Percentiles rank a stretch among this genome's conserved stretches.
Evolutionary conservation across 2,888 invertebrate genomes (phyloP).

Genomic region (Stenotaenia linearis): DNA sequence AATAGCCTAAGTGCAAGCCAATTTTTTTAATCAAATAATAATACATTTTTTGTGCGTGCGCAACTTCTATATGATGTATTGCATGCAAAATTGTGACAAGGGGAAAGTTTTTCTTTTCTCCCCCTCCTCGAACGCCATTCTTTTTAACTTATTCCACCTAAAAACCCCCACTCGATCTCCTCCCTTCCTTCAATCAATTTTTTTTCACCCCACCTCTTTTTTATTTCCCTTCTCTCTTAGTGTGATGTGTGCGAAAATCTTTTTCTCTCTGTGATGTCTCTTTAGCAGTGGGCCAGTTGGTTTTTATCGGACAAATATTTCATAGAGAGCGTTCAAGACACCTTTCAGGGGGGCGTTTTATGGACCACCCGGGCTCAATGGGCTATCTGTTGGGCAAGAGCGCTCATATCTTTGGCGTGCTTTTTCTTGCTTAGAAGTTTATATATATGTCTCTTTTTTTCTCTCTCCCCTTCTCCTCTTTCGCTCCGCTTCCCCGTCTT

Average conservation of each 20-base stretch:
- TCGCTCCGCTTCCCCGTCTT: background rate
- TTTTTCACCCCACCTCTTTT: background rate
- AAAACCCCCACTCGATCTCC: background rate
- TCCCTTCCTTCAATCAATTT: background rate
- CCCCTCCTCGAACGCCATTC: background rate
- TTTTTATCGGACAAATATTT: constrained; percentile 19
- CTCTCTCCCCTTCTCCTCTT: background rate
- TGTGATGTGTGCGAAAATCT: constrained; percentile 4
- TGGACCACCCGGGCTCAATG: constrained; percentile 11
- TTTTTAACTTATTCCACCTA: background rate
- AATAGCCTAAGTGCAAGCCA: constrained; percentile 15
- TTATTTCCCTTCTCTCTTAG: constrained; percentile 3
- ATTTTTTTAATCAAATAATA: constrained; percentile 19
- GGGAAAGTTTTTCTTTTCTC: background rate
- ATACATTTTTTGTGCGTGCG: background rate
- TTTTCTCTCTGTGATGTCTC: constrained; percentile 7
- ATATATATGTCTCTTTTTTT: background rate
- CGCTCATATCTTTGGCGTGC: constrained; percentile 15
- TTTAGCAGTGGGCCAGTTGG: constrained; percentile 11
- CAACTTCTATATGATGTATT: constrained; percentile 9
- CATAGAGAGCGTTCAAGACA: constrained; percentile 15
- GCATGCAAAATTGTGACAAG: constrained; percentile 10
- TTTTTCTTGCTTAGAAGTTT: constrained; percentile 14
- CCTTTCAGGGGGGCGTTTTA: constrained; percentile 19
- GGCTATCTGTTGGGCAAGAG: constrained; percentile 15